Percentiles rank a stretch among this genome's conserved stretches.
These are phyloP conservation scores for Folsomia candida DNA, from an alignment of 2,888 invertebrate genomes.

Conservation along the genomic window DNA sequence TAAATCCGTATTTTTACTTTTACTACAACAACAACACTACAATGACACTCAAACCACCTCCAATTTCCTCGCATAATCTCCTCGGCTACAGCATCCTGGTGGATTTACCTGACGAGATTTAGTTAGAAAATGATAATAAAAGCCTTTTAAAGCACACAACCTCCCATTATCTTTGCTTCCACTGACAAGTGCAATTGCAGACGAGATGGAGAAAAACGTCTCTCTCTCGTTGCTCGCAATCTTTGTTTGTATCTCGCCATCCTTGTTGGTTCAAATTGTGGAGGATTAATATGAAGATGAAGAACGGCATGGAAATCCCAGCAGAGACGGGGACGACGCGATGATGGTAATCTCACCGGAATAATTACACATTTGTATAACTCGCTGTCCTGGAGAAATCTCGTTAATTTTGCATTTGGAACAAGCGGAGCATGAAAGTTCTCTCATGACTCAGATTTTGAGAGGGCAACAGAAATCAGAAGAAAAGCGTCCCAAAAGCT, in stretches of 20 bases:
- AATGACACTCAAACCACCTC: background rate
- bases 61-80: background rate
- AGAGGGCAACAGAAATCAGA: too few relatives aligned
- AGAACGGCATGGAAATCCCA: conserved; percentile 2
- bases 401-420: background rate
- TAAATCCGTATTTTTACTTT: background rate
- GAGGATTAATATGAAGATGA: background rate
- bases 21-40: background rate
- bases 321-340: background rate
- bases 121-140: background rate
- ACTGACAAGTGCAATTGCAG: background rate
- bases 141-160: background rate
- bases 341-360: conserved; percentile 4
- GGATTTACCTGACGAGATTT: background rate
- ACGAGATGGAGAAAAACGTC: background rate
- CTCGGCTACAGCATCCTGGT: background rate
- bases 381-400: background rate
- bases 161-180: background rate
- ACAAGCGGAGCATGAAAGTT: background rate
- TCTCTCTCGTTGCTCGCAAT: background rate
- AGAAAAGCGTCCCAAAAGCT: too few relatives aligned
- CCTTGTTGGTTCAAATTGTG: too few relatives aligned
- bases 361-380: conserved; percentile 3
- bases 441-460: too few relatives aligned
- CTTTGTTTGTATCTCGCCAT: background rate